These are phyloP conservation scores for Limnodromus scolopaceus DNA, from an alignment of 2,797 vertebrate species.

Conservation along the genomic window DNA sequence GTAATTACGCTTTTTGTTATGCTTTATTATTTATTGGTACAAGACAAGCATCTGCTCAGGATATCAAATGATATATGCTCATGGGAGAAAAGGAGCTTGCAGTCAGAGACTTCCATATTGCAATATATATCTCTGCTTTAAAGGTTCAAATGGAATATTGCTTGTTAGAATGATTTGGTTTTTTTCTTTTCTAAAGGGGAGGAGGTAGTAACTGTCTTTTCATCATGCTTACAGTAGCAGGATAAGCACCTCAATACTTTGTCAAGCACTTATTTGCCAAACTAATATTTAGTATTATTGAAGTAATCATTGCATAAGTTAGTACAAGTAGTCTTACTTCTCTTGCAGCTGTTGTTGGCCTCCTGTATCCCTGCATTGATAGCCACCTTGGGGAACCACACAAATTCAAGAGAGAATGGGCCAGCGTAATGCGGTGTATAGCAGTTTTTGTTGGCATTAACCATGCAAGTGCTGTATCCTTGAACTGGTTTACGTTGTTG, in stretches of 20 bases:
- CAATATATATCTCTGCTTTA: not conserved
- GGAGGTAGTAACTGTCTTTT: not conserved
- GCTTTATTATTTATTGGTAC: not conserved
- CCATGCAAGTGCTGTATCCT: conserved; percentile 99
- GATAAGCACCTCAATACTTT: not conserved
- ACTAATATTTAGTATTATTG: not conserved
- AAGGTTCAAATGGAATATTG: not conserved
- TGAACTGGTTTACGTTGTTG: not conserved
- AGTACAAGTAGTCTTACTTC: not conserved
- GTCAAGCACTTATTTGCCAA: not conserved
- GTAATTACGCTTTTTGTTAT: not conserved
- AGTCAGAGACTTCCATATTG: not conserved
- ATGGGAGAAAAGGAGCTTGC: not conserved
- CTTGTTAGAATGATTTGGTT: not conserved
- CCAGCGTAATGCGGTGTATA: conserved; percentile 98
- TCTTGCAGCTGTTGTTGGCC: conserved; percentile 90
- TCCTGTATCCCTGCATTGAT: conserved; percentile 97
- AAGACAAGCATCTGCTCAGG: not conserved
- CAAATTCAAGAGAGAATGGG: conserved; percentile 99
- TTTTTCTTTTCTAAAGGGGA: not conserved
- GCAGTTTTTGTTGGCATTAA: conserved; percentile 98
- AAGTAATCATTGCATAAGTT: not conserved
- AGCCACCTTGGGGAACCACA: conserved; percentile 95
- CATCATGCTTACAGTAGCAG: not conserved
- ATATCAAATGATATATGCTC: not conserved